Evolutionary conservation across 2,113 vertebrate species (phyloP), one percentile per base, ranked within the genome.

Genomic region (Paedocypris sp.): DNA sequence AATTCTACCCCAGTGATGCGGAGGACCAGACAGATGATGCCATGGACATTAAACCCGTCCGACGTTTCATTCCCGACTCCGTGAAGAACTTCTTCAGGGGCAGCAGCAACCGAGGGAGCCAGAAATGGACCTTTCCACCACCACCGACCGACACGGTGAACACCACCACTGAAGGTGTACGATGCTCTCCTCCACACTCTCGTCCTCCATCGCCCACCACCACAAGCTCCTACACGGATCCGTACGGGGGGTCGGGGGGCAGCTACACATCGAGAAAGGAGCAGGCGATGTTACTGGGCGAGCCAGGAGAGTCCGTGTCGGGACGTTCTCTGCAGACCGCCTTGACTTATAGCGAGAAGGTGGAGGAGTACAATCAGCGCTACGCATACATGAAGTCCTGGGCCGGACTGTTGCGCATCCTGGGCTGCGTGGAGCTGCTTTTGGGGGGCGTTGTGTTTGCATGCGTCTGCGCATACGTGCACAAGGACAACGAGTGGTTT

Each of bases 341-440:
- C 1, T 82, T 67, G 66, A 87, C 88, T 0, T 96, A 94, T 77
- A 86, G 85, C 3, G 90, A 94, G 74, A 76, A 75, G 57, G 83
- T 89, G 59, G 89, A 91, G 69, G 86, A 83, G 22, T 94, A 92
- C 64, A 65, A 87, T 65, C 76, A 67, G 75, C 81, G 88, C 1
- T 94, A 98, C 1, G 79, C 85, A 64, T 95, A 93, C 80, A 92
- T 98, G 93, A 95, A 94, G 82, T 98, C 94, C 0, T 98, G 93
- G 93, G 84, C 93, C 0, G 94, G 94, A 4, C 82, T 97, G 60
- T 83, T 98, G 39, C 73, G 94, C 18, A 88, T 96, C 32, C 83
- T 97, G 66, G 82, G 88, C 0, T 84, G 83, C 4, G 83, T 78
- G 0, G 74, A 96, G 74, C 85, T 98, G 69, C 86, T 98, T 8